Evolutionary conservation across 2,888 invertebrate species (phyloP), one percentile per base, ranked within the genome.

Genomic region (Aricia artaxerxes): DNA sequence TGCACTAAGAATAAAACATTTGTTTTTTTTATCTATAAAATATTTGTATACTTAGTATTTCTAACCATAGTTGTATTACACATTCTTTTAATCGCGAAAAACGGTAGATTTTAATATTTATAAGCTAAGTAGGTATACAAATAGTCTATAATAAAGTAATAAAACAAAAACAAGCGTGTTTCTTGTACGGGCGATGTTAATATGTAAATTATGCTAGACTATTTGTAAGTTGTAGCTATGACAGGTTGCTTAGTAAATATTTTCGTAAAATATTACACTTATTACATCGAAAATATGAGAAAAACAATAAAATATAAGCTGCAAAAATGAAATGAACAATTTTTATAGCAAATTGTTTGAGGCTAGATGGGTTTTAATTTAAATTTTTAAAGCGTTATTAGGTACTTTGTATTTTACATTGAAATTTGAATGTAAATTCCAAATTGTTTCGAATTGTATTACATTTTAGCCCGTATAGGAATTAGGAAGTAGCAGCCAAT

Each of bases 281-380:
- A 69, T 13, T 35, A 69, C 64, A 69, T 7, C 4, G 64, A 35
- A 35, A 35, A 35, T 69, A 35, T 69, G 13, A 69, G 31, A 35
- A 69, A 69, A 69, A 69, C 69, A 35, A 69, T 69, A 69, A 69
- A 64, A 69, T 69, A 35, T 16, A 24, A 69, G 69, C 69, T 31
- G 69, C 35, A 69, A 69, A 69, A 35, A 69, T 13, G 35, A 69
- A 69, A 69, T 69, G 9, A 69, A 69, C 69, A 69, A 69, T 69
- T 69, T n/a, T 69, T 69, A 35, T 35, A 35, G 69, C 11, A 35
- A 35, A 35, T 35, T 69, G 35, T 69, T 69, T 35, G 35, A 69
- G 35, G 69, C 69, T 69, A 35, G 69, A 69, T 69, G 35, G 4
- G 13, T 69, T 69, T 69, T 35, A 69, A 35, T 13, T 69, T 69